Conservation (phyloP, 2,113 vertebrate genomes). For the Oreochromis aureus region DNA sequence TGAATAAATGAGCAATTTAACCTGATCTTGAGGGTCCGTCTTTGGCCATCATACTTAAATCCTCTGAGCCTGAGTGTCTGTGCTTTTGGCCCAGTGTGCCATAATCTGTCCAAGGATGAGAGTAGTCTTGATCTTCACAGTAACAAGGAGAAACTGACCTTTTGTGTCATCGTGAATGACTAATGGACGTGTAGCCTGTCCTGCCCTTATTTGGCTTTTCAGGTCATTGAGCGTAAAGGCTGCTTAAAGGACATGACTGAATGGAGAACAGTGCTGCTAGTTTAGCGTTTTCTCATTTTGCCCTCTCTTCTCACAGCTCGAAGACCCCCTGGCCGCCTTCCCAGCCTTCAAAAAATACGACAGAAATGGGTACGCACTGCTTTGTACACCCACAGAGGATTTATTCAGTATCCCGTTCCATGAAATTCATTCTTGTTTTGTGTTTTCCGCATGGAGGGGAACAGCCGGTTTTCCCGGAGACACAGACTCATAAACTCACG, state of each 20-base stretch:
- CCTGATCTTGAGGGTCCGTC: accelerated
- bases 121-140: not conserved
- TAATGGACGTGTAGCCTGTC: not conserved
- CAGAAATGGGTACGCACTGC: constrained; percentile 82
- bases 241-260: not conserved
- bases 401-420: not conserved
- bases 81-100: not conserved
- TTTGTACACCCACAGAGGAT: not conserved
- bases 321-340: constrained; percentile 86
- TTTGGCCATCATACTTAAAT: not conserved
- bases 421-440: not conserved
- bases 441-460: not conserved
- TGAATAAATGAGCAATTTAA: not conserved
- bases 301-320: constrained; percentile 70
- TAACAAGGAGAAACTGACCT: not conserved
- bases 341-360: constrained; percentile 95
- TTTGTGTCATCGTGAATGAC: not conserved
- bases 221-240: not conserved
- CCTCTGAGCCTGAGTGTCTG: not conserved
- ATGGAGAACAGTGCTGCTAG: not conserved
- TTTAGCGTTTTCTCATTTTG: not conserved
- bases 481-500: not conserved
- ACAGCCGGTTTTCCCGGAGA: not conserved
- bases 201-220: not conserved
- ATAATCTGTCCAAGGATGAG: not conserved